Evolutionary conservation across 1,140 invertebrate genomes (phyloP).

Genomic region (Drosophila subpulchrella): DNA sequence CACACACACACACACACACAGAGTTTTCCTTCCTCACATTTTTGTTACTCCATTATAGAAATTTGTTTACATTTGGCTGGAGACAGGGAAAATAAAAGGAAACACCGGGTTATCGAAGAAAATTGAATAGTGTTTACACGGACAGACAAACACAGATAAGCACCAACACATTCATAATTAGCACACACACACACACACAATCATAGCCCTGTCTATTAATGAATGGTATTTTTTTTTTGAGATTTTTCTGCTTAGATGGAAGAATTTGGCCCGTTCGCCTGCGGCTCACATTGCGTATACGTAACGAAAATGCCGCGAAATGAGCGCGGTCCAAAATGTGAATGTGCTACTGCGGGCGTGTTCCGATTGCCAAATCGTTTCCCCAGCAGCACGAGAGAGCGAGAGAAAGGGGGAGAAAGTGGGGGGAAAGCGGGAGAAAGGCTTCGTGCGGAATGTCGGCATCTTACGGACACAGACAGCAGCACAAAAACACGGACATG

Average conservation of each 20-base stretch:
- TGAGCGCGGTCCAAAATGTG: conserved; percentile 28
- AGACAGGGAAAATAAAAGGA: conserved; percentile 8
- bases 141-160: neutral
- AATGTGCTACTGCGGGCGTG: conserved; percentile 32
- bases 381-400: conserved; percentile 16
- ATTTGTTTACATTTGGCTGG: conserved; percentile 48
- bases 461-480: conserved; percentile 16
- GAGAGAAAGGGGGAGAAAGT: neutral
- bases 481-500: conserved; percentile 25
- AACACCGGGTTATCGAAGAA: conserved; percentile 18
- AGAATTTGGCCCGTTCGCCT: neutral
- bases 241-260: conserved; percentile 8
- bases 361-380: conserved; percentile 57
- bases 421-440: conserved; percentile 4
- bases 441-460: conserved; percentile 47
- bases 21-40: neutral
- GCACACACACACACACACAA: conserved; percentile 8
- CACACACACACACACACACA: neutral
- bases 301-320: conserved; percentile 56
- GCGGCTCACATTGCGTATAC: conserved; percentile 47
- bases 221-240: neutral
- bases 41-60: conserved; percentile 36
- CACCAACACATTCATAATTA: neutral
- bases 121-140: neutral
- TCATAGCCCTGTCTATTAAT: neutral